Evolutionary conservation across 1,140 invertebrate species (phyloP).

Genomic region (Polyergus mexicanus): DNA sequence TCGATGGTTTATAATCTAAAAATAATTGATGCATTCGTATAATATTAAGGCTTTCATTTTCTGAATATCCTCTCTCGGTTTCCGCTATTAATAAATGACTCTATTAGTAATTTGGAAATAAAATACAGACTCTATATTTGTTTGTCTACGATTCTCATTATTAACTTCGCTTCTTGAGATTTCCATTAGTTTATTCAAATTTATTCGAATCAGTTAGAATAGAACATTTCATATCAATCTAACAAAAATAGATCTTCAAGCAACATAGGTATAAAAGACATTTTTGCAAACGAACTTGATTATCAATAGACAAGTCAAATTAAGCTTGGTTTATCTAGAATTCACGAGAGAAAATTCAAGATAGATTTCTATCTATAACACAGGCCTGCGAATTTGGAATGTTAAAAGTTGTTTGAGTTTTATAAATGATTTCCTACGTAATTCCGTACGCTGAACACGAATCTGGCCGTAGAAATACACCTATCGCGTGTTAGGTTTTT

Average conservation of each 20-base stretch:
- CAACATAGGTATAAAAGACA: too few relatives aligned
- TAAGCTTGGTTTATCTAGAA: too few relatives aligned
- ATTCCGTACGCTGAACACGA: too few relatives aligned
- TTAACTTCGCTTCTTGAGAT: not conserved
- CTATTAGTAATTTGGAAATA: not conserved
- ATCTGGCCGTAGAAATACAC: too few relatives aligned
- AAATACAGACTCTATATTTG: not conserved
- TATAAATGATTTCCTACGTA: too few relatives aligned
- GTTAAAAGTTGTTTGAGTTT: too few relatives aligned
- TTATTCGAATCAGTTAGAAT: not conserved
- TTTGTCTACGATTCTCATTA: not conserved
- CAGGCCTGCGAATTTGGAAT: too few relatives aligned
- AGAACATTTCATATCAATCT: constrained; percentile 4
- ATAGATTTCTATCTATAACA: too few relatives aligned
- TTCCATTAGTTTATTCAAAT: not conserved
- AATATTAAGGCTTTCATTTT: not conserved
- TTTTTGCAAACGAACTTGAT: not conserved
- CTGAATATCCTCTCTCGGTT: not conserved
- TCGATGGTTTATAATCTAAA: not conserved
- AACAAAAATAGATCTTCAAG: too few relatives aligned
- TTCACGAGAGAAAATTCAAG: too few relatives aligned
- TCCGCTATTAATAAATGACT: not conserved
- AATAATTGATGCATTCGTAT: not conserved
- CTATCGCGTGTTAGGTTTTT: too few relatives aligned
- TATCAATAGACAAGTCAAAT: not conserved